Evolutionary conservation across 2,888 invertebrate species (phyloP), one percentile per base, ranked within the genome.

Genomic region (Empis stercorea): DNA sequence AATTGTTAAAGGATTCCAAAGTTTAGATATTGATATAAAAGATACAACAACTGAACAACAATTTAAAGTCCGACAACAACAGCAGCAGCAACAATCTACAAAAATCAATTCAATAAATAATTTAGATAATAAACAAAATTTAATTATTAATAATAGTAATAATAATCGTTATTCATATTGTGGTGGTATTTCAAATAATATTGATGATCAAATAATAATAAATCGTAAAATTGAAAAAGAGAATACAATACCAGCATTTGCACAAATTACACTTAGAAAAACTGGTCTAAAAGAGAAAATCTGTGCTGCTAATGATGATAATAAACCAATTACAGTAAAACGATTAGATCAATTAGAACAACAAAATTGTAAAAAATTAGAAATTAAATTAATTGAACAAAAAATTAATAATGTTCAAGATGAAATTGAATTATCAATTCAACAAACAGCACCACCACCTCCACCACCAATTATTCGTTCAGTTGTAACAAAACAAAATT

Each of bases 261-360:
- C 73, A 1, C 73, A 74, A 53, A 63, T 62, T 10, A 71, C 68
- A 2, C 56, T 75, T 47, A 63, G 73, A n/a, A 63, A 71, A 51
- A 74, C 73, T 0, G 73, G 73, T 7, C 58, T 66, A 20, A 68
- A 68, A 49, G 69, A 70, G 46, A 67, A 65, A 53, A 68, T 69
- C 46, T 48, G 68, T 44, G 64, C 62, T 44, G 54, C 52, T 34
- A 59, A 63, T 49, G 60, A 57, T 36, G 49, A 53, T 44, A 56
- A 60, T 10, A 20, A 14, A 41, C 16, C 20, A 14, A 4, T 15
- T 16, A 16, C 16, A 20, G 4, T 2, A 14, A 20, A 41, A 11
- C 48, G 53, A 56, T 45, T 50, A 36, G n/a, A 40, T 14, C 32
- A 52, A 54, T 30, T 52, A 54, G 32, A 43, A 43, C 23, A 45